Evolutionary conservation across 2,888 invertebrate genomes (phyloP).

Genomic region (Perdita meconis): DNA sequence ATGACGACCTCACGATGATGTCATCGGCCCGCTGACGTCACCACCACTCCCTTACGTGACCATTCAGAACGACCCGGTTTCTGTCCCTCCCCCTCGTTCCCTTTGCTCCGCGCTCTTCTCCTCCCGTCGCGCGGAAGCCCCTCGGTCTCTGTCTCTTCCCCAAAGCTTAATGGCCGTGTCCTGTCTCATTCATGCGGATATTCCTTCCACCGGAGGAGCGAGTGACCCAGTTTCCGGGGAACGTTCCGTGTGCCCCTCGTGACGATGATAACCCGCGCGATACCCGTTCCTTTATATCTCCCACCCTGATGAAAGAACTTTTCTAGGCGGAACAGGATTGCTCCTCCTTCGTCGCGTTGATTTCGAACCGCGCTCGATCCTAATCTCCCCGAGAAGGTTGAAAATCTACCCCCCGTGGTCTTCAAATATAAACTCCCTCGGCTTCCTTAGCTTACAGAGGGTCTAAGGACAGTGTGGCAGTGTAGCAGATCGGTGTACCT

Average conservation of each 20-base stretch:
- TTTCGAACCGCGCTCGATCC: no score
- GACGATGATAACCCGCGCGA: conserved; percentile 33
- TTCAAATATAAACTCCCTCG: no score
- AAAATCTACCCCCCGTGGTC: no score
- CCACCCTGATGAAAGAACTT: conserved; percentile 7
- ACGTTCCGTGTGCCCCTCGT: conserved; percentile 30
- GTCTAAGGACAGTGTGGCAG: no score
- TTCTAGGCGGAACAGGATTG: neutral
- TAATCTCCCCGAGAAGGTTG: no score
- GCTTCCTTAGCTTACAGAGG: no score
- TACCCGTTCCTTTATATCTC: conserved; percentile 29
- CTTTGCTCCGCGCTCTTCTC: neutral
- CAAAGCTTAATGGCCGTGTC: conserved; percentile 79
- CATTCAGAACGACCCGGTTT: conserved; percentile 76
- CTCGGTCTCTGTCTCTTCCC: conserved; percentile 54
- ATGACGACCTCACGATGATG: conserved; percentile 76
- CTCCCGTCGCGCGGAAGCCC: conserved; percentile 27
- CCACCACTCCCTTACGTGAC: conserved; percentile 73
- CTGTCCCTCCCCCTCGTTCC: conserved; percentile 55
- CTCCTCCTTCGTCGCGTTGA: no score
- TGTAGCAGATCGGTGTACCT: no score
- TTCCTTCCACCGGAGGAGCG: conserved; percentile 60
- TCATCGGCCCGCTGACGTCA: conserved; percentile 77
- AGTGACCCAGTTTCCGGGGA: conserved; percentile 48
- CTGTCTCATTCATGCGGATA: conserved; percentile 79